These are phyloP conservation scores for Cheumatopsyche charites DNA, from an alignment of 1,140 invertebrate species.

Conservation along the genomic window DNA sequence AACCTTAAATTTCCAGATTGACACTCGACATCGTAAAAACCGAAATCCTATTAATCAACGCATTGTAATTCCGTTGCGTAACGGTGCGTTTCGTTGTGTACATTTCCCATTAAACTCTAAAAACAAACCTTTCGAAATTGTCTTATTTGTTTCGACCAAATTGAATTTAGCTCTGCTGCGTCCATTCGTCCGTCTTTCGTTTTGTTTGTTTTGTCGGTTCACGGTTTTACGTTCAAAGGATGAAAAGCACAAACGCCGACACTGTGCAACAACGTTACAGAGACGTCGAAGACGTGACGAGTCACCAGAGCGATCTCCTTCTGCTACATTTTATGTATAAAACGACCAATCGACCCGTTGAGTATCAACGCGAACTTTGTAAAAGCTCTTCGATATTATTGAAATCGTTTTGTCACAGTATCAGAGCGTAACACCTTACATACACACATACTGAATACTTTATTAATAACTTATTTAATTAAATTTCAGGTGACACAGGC, in stretches of 20 bases:
- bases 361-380: too few relatives aligned
- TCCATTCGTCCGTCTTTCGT: not conserved
- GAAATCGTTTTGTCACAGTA: not conserved
- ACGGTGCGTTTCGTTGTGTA: conserved; percentile 2
- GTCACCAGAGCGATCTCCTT: conserved; percentile 22
- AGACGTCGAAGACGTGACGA: conserved; percentile 20
- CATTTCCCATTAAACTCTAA: not conserved
- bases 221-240: conserved; percentile 19
- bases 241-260: not conserved
- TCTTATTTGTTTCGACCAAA: conserved; percentile 24
- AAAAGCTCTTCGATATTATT: too few relatives aligned
- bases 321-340: not conserved
- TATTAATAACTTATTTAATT: too few relatives aligned
- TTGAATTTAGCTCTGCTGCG: conserved; percentile 14
- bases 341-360: not conserved
- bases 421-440: not conserved
- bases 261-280: not conserved
- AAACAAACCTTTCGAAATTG: conserved; percentile 23
- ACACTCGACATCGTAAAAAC: not conserved
- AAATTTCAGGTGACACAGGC: conserved; percentile 68
- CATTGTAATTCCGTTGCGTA: not conserved
- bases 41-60: conserved; percentile 3
- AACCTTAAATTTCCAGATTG: too few relatives aligned
- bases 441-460: not conserved
- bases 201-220: conserved; percentile 24